Evolutionary conservation across 2,113 vertebrate species (phyloP).

Genomic region (Hyperopisus bebe): DNA sequence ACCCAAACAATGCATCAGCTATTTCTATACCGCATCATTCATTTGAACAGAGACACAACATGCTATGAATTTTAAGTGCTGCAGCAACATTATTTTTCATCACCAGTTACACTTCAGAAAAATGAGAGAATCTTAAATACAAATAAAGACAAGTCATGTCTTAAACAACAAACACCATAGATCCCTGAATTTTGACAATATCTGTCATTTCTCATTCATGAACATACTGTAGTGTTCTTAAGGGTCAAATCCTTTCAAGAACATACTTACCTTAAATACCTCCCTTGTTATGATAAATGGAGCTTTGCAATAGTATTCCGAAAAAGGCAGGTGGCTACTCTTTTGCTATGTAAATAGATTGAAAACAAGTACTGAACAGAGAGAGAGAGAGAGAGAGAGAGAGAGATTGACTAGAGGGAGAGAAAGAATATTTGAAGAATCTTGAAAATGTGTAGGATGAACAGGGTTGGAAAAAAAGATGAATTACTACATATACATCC

Average conservation of each 20-base stretch:
- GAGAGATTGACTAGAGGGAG: background rate
- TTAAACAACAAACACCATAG: background rate
- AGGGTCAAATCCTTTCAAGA: conserved; percentile 1
- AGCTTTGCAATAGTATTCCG: background rate
- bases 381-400: background rate
- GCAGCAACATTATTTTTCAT: background rate
- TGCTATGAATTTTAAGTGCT: background rate
- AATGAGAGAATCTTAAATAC: background rate
- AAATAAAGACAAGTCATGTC: background rate
- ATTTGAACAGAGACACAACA: background rate
- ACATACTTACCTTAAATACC: conserved; percentile 8
- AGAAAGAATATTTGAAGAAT: background rate
- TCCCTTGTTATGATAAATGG: conserved; percentile 11
- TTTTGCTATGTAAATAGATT: background rate
- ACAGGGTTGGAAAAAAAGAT: background rate
- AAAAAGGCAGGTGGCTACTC: conserved; percentile 11
- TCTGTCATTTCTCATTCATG: conserved; percentile 16
- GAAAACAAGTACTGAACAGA: background rate
- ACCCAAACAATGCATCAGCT: background rate
- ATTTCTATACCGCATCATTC: too few relatives aligned
- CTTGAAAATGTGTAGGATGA: background rate
- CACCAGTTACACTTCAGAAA: background rate
- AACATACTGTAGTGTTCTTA: background rate
- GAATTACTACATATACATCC: background rate
- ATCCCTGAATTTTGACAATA: background rate